phyloP scores from a whole-genome alignment of 2,113 vertebrate genomes.

The Urocynchramus pylzowi region DNA sequence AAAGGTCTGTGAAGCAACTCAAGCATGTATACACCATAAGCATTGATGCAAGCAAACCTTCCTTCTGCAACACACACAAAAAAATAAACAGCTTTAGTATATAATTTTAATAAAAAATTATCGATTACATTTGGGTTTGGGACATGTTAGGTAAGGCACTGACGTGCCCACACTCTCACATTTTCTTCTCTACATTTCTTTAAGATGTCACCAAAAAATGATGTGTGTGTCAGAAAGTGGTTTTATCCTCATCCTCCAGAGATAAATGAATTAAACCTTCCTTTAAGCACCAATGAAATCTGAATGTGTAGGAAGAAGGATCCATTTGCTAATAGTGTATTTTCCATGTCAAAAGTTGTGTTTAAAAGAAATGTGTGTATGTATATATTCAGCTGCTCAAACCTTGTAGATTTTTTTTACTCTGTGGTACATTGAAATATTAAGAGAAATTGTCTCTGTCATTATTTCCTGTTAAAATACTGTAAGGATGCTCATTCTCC shows the following conservation, averaged over 20 bases:
- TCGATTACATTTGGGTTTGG: not conserved
- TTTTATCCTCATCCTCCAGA: constrained; percentile 45
- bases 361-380: not conserved
- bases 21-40: not conserved
- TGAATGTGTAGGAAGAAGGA: constrained; percentile 22
- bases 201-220: not conserved
- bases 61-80: not conserved
- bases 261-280: constrained; percentile 49
- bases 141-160: not conserved
- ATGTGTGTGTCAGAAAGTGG: not conserved
- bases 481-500: constrained; percentile 10
- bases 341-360: constrained; percentile 46
- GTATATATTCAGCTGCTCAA: constrained; percentile 31
- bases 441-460: constrained; percentile 38
- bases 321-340: constrained; percentile 35
- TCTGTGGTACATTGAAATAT: constrained; percentile 9
- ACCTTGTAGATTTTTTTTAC: constrained; percentile 39
- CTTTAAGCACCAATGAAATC: constrained; percentile 52
- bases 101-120: not conserved
- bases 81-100: not conserved
- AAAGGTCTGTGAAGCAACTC: not conserved
- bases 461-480: constrained; percentile 3
- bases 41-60: not conserved
- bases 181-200: not conserved
- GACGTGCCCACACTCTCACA: not conserved